phyloP scores from a whole-genome alignment of 2,888 invertebrate species.

The Cosmia pyralina region DNA sequence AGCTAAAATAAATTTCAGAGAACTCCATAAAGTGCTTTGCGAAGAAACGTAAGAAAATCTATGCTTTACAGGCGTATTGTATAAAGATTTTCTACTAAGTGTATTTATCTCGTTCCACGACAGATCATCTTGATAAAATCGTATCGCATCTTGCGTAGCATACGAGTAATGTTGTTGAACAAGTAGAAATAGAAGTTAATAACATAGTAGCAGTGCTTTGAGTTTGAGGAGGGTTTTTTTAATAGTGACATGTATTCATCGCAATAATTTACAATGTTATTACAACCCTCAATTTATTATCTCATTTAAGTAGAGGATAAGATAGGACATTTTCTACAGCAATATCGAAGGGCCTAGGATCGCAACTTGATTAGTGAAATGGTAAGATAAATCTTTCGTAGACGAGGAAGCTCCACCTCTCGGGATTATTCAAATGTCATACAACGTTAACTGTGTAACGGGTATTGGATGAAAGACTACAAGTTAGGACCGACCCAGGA shows the following conservation, averaged over 20 bases:
- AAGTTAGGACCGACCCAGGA: slow-evolving; percentile 63
- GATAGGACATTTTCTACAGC: slow-evolving; percentile 5
- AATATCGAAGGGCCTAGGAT: slow-evolving; percentile 4
- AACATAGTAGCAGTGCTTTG: slow-evolving; percentile 12
- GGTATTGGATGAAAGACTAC: slow-evolving; percentile 68
- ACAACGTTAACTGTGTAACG: slow-evolving; percentile 70
- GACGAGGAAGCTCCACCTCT: slow-evolving; percentile 64
- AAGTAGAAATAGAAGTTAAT: slow-evolving; percentile 46
- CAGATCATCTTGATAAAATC: slow-evolving; percentile 42
- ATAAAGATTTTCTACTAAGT: slow-evolving; percentile 31
- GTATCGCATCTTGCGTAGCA: slow-evolving; percentile 36
- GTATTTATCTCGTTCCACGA: slow-evolving; percentile 22
- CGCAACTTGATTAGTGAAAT: slow-evolving; percentile 35
- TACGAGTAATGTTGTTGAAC: slow-evolving; percentile 25
- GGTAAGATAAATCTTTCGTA: slow-evolving; percentile 54
- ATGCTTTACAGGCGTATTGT: slow-evolving; percentile 22
- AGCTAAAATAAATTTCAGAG: slow-evolving; percentile 59
- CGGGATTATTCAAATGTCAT: slow-evolving; percentile 74
- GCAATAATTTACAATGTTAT: slow-evolving; percentile 21
- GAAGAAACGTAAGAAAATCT: slow-evolving; percentile 41
- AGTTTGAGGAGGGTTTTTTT: too few relatives aligned
- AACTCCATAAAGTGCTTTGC: slow-evolving; percentile 47
- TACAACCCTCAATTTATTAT: slow-evolving; percentile 13
- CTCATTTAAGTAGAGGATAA: not conserved
- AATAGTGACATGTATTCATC: slow-evolving; percentile 16